Evolutionary conservation across 1,140 invertebrate genomes (phyloP), one percentile per base, ranked within the genome.

Genomic region (Mya arenaria): DNA sequence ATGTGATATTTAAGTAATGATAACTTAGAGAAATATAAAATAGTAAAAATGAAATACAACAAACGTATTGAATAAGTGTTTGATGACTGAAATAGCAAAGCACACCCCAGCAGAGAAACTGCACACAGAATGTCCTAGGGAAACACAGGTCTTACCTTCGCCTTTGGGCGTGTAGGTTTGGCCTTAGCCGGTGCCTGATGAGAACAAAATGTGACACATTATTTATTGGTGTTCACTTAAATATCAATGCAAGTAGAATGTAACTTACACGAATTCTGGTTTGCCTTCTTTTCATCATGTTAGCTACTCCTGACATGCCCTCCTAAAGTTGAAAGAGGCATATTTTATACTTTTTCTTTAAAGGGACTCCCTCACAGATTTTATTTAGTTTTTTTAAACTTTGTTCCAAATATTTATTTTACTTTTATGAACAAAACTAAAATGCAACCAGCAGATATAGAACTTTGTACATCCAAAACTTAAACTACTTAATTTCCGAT

Each of bases 191-290:
- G 41, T n/a, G 75, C 75, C 72, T 68, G 66, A 48, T 74, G 23
- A 36, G n/a, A 58, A 55, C 13, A 25, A 48, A 37, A 52, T 52
- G 58, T 52, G 19, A 75, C n/a, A 75, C 8, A 34, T 52, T 19
- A 69, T n/a, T n/a, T n/a, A n/a, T n/a, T 2, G 52, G 23, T 25
- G 28, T 28, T 34, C 48, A 15, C 48, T 56, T 34, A 34, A 37
- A 66, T 30, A 63, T 65, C 19, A 13, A 72, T 60, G 4, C 36
- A 56, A 25, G 48, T 66, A 30, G 25, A 32, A 25, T 8, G 41
- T 32, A 37, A 83, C 81, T 75, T 69, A 83, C 73, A 44, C 55
- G 30, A 34, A 83, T 65, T 41, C 74, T 71, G 48, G 58, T 74
- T 23, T 78, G 37, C 52, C 73, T 28, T 48, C 66, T n/a, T 58